Conservation (phyloP, 2,888 invertebrate genomes). For the Pachliopta kotzebuea region DNA sequence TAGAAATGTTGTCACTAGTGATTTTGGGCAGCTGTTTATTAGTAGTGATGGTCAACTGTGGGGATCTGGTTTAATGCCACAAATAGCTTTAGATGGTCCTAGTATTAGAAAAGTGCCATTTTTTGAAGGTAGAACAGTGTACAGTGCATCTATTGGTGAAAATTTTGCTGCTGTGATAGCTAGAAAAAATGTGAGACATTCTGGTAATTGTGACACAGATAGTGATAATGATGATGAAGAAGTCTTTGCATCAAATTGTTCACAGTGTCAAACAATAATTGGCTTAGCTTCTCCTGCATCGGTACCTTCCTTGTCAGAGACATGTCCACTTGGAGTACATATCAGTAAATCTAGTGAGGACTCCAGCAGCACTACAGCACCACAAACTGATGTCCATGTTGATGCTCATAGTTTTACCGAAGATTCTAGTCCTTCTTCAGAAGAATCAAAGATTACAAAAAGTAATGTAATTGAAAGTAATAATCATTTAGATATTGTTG, state of each 20-base stretch:
- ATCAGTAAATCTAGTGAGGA: conserved; percentile 82
- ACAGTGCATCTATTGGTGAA: conserved; percentile 86
- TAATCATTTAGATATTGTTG: conserved; percentile 45
- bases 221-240: conserved; percentile 82
- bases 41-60: conserved; percentile 85
- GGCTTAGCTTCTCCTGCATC: conserved; percentile 80
- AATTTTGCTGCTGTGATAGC: conserved; percentile 88
- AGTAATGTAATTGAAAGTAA: conserved; percentile 57
- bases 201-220: conserved; percentile 80
- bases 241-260: conserved; percentile 84
- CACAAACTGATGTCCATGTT: conserved; percentile 78
- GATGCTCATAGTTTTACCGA: conserved; percentile 78
- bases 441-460: conserved; percentile 75
- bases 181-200: conserved; percentile 79
- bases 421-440: conserved; percentile 80
- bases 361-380: conserved; percentile 81
- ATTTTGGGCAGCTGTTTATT: conserved; percentile 83
- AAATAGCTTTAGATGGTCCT: conserved; percentile 81
- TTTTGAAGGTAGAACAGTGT: conserved; percentile 84
- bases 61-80: conserved; percentile 85
- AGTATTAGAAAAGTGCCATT: conserved; percentile 84
- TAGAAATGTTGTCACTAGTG: conserved; percentile 81
- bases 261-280: conserved; percentile 81
- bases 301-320: conserved; percentile 82
- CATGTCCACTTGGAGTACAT: conserved; percentile 82